Evolutionary conservation across 2,113 vertebrate genomes (phyloP), one percentile per base, ranked within the genome.

Genomic region (Halcyon malimbica): DNA sequence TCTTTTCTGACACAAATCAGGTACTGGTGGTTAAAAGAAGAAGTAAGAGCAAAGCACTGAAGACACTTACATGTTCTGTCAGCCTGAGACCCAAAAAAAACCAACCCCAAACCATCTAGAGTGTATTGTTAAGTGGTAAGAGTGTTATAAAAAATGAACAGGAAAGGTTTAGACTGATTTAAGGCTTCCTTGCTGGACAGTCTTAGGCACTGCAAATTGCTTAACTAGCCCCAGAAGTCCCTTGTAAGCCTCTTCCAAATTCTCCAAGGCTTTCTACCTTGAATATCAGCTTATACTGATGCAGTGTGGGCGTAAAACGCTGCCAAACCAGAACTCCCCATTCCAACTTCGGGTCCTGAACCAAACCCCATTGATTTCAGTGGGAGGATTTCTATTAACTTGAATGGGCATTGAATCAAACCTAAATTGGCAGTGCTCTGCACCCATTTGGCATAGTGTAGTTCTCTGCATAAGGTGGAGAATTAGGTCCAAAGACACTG

Each of bases 311-410:
- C 13, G 42, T 65, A 39, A 81, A 84, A 75, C 68, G 50, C 83
- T 69, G 86, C 86, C 83, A 92, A 79, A 95, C 64, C 83, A 86
- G 69, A 95, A 89, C 60, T 78, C 76, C 77, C 95, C 73, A 26
- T 89, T 13, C 50, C 81, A 92, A 92, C 62, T 94, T 23, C 65
- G 77, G 77, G 77, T 69, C 50, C 76, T 68, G 83, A 93, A 96
- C 90, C 86, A 96, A 94, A 91, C 84, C 86, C 88, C 50, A 82
- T 83, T 3, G 48, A 96, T 84, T 90, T 84, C 89, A 1, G 89
- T 87, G 80, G 96, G 95, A 97, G 94, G 89, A 87, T 94, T 97
- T 91, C 92, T 94, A 95, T 92, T 96, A 83, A 92, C 94, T 95
- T 71, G 69, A 90, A 92, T 33, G 90, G 96, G 94, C 92, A 96